A percentile compares a stretch with the other conserved stretches of the same genome.
phyloP scores from a whole-genome alignment of 2,797 vertebrate genomes.

The Premnoplex brunnescens region DNA sequence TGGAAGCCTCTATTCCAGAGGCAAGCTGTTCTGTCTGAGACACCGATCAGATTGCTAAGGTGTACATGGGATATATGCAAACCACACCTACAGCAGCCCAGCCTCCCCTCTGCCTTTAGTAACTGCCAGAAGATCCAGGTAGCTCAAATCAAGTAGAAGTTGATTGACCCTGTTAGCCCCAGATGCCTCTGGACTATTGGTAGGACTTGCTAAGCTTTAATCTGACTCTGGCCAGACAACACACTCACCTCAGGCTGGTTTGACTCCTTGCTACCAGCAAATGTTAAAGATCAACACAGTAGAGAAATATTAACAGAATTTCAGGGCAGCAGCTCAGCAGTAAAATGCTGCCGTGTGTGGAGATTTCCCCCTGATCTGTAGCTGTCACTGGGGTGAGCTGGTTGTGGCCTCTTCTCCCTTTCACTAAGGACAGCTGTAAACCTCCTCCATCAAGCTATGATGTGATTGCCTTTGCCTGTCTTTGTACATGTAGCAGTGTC shows the following conservation, averaged over 20 bases:
- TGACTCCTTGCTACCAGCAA: background rate
- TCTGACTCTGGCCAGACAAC: background rate
- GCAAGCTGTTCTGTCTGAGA: background rate
- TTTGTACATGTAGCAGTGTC: background rate
- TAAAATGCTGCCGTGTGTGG: background rate
- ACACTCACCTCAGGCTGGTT: background rate
- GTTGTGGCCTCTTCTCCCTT: background rate
- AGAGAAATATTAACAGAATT: slow-evolving; percentile 35
- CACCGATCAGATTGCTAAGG: background rate
- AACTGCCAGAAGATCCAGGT: background rate
- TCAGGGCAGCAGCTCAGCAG: background rate
- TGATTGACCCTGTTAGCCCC: background rate
- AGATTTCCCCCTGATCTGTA: background rate
- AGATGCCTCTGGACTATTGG: background rate
- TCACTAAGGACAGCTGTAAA: slow-evolving; percentile 42
- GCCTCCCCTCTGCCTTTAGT: background rate
- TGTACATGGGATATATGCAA: background rate
- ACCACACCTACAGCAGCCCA: background rate
- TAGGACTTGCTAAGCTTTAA: background rate
- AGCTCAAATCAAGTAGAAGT: background rate
- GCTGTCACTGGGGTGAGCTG: background rate
- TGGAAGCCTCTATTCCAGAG: background rate
- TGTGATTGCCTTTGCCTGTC: background rate
- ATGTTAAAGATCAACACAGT: slow-evolving; percentile 19
- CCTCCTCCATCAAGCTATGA: slow-evolving; percentile 5